phyloP scores from a whole-genome alignment of 2,113 vertebrate species.

The Numida meleagris region DNA sequence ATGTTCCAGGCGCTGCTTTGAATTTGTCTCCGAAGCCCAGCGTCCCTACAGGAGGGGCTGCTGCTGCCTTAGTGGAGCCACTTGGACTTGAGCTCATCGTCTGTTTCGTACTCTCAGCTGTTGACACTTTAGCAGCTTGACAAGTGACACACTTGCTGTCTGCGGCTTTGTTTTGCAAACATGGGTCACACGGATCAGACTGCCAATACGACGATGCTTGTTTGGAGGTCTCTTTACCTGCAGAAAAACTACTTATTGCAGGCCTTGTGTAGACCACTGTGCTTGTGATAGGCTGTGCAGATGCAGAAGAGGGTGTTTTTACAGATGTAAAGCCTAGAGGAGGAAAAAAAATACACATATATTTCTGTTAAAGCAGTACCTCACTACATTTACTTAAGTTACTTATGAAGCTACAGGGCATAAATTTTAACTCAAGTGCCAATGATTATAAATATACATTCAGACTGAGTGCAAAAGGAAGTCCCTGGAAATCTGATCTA shows the following conservation, averaged over 20 bases:
- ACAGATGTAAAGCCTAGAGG: constrained; percentile 81
- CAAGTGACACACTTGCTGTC: constrained; percentile 88
- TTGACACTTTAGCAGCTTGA: constrained; percentile 72
- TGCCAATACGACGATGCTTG: constrained; percentile 81
- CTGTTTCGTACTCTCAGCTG: constrained; percentile 67
- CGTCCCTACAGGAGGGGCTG: constrained; percentile 52
- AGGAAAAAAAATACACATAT: background rate
- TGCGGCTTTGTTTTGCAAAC: constrained; percentile 83
- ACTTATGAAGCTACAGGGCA: background rate
- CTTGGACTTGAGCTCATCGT: constrained; percentile 40
- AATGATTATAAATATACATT: background rate
- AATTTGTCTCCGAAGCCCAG: constrained; percentile 84
- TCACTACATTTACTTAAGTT: background rate
- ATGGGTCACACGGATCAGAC: constrained; percentile 79
- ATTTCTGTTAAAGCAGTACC: background rate
- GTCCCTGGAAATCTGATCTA: background rate
- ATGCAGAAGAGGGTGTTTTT: constrained; percentile 69
- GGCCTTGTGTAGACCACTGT: constrained; percentile 73
- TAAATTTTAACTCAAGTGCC: background rate
- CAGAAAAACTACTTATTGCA: constrained; percentile 78
- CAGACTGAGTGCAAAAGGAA: background rate
- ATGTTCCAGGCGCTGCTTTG: constrained; percentile 82
- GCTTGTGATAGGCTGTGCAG: constrained; percentile 68
- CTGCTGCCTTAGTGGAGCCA: constrained; percentile 58
- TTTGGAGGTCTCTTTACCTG: constrained; percentile 80